Evolutionary conservation across 2,797 vertebrate genomes (phyloP), one percentile per base, ranked within the genome.

Genomic region (Champsocephalus esox): DNA sequence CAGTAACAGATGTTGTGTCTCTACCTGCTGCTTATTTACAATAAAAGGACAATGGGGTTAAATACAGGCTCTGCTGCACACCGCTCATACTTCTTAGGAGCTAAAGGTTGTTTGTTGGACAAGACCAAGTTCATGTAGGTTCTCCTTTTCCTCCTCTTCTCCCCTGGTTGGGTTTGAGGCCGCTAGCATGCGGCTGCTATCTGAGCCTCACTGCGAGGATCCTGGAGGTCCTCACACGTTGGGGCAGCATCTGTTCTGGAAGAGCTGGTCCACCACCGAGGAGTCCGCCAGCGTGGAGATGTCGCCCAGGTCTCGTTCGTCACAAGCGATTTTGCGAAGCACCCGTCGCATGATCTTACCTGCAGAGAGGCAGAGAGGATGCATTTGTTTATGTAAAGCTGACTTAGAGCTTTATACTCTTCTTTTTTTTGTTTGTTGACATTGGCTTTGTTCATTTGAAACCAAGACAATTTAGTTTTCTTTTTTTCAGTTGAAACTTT

Each of bases 321-420:
- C 94, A 34, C 95, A 93, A 78, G 98, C 98, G 48, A 99, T 98
- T 90, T 99, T 97, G 66, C 96, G 94, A 51, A 99, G 92, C 51
- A 99, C 92, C 10, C 98, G 94, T 0, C 98, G 94, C 96, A 99
- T 99, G 82, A 99, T 99, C 94, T 99, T 99, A 46, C 98, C 98
- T 99, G 91, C 59, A 51, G 38, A 44, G 41, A 0, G 1, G 9
- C 50, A 59, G 49, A 43, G 17, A 4, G 2, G 21, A 49, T 38
- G 34, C 9, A 38, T 38, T 9, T 9, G 34, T 38, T 38, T 38
- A 38, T 38, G 34, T 38, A 6, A 38, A 38, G 34, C 34, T 38
- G 8, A 38, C 34, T 9, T 7, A 38, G 8, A 38, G 34, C 34
- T 9, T 38, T 38, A 38, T 38, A 38, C 34, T 38, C 34, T 2